phyloP scores from a whole-genome alignment of 2,888 invertebrate genomes.

The Siphlonurus alternatus region DNA sequence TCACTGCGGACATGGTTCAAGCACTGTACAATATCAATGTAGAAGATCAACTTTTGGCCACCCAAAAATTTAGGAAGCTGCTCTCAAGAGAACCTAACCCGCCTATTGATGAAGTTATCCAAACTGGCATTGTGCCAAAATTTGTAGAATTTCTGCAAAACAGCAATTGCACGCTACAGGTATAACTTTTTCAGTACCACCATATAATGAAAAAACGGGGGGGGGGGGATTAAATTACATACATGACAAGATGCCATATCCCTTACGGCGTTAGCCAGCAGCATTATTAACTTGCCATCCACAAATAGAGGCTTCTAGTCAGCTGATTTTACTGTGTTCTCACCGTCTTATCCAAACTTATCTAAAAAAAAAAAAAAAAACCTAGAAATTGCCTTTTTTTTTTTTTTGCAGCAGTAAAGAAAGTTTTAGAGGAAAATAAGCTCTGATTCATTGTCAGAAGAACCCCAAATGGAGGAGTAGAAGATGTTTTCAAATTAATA shows the following conservation, averaged over 20 bases:
- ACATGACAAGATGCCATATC: neutral
- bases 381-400: neutral
- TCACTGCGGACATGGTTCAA: constrained; percentile 69
- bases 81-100: constrained; percentile 91
- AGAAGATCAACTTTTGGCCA: constrained; percentile 67
- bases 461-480: no score
- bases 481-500: no score
- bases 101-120: constrained; percentile 91
- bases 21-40: constrained; percentile 60
- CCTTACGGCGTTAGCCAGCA: constrained; percentile 1
- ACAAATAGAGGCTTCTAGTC: no score
- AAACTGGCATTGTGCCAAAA: constrained; percentile 82
- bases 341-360: no score
- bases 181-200: constrained; percentile 23
- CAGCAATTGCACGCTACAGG: constrained; percentile 72
- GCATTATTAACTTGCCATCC: neutral
- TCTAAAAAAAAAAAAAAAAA: no score
- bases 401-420: constrained; percentile 1
- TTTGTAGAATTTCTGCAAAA: constrained; percentile 82
- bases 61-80: constrained; percentile 85
- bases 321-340: no score
- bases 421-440: no score
- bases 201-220: neutral
- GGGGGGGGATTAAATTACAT: neutral
- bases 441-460: no score